A percentile compares a stretch with the other conserved stretches of the same genome.
These are phyloP conservation scores for Neodiprion lecontei DNA, from an alignment of 1,140 invertebrate species.

Conservation along the genomic window DNA sequence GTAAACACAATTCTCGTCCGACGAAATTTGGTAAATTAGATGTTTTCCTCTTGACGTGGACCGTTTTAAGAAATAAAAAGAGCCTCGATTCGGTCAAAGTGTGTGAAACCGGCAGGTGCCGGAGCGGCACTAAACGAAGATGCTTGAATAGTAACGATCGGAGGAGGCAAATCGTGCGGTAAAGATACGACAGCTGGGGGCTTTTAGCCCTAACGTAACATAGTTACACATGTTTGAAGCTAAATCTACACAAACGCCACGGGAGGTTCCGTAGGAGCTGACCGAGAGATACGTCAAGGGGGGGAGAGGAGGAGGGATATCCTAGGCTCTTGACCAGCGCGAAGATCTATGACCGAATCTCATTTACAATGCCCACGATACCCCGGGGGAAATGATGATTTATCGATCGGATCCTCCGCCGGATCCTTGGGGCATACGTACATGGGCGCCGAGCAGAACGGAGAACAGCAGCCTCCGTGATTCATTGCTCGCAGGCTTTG, in stretches of 20 bases:
- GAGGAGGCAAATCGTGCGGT: too few relatives aligned
- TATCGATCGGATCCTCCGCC: background rate
- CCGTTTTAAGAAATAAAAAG: too few relatives aligned
- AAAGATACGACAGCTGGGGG: background rate
- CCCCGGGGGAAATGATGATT: background rate
- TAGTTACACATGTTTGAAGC: background rate
- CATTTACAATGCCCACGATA: conserved; percentile 5
- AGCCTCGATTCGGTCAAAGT: too few relatives aligned
- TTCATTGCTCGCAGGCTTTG: background rate
- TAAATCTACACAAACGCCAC: conserved; percentile 2
- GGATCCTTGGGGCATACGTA: too few relatives aligned
- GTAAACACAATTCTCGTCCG: too few relatives aligned
- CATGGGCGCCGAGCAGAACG: too few relatives aligned
- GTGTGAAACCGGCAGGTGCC: too few relatives aligned
- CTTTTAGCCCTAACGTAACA: background rate
- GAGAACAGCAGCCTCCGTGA: background rate
- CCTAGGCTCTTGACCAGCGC: background rate
- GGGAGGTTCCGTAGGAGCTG: background rate
- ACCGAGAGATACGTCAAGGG: background rate
- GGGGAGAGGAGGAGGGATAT: background rate
- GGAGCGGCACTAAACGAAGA: too few relatives aligned
- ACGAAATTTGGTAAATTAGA: too few relatives aligned
- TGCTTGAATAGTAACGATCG: too few relatives aligned
- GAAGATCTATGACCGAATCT: conserved; percentile 5
- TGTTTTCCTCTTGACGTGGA: too few relatives aligned